These are phyloP conservation scores for Clanis bilineata DNA, from an alignment of 2,888 invertebrate species.

Conservation along the genomic window DNA sequence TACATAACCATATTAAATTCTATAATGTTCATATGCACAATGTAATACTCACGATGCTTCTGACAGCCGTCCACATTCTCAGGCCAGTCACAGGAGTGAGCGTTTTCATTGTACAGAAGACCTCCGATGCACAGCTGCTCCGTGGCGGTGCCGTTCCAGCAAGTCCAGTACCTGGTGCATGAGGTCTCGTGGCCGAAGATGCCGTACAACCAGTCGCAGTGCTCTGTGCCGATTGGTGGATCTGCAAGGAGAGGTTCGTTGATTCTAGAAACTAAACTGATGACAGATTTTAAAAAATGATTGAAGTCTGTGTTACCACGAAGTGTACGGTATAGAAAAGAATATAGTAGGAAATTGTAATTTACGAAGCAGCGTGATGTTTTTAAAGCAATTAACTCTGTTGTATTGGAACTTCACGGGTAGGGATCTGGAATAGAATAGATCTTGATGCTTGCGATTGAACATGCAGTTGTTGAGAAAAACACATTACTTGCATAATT, in stretches of 20 bases:
- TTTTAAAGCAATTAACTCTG: no score
- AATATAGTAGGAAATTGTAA: no score
- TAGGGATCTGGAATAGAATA: not conserved
- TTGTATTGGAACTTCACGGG: no score
- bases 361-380: no score
- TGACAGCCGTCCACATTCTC: constrained; percentile 96
- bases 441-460: not conserved
- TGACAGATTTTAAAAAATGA: no score
- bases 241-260: constrained; percentile 72
- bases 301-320: no score
- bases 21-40: not conserved
- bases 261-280: not conserved
- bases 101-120: constrained; percentile 93
- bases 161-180: constrained; percentile 96
- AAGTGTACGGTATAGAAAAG: no score
- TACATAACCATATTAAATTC: no score
- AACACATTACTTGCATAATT: not conserved
- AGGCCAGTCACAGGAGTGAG: constrained; percentile 96
- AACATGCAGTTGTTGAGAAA: not conserved
- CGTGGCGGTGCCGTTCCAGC: constrained; percentile 96
- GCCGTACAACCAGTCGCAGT: constrained; percentile 96
- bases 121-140: constrained; percentile 96
- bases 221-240: constrained; percentile 91
- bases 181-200: constrained; percentile 97
- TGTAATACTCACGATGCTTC: constrained; percentile 91